phyloP scores from a whole-genome alignment of 30 jellyfish, hydroid and myxozoan genomes.

The Hydra vulgaris region DNA sequence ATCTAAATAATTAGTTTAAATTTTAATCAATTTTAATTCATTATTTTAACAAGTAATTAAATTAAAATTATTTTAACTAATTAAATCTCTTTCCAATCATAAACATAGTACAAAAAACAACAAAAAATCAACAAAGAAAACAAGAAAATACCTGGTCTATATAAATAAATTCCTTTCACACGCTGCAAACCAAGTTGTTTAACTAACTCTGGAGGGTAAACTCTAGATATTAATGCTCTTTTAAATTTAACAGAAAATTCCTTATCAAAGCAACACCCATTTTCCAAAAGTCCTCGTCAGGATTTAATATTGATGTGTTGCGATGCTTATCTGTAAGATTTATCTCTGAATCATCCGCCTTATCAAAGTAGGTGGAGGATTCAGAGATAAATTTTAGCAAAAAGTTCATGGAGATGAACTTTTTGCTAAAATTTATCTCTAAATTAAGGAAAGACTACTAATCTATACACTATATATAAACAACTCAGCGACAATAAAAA shows the following conservation, averaged over 20 bases:
- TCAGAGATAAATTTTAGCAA: conserved; percentile 23
- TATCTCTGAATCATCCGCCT: conserved; percentile 49
- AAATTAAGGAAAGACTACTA: conserved; percentile 62
- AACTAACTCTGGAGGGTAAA: conserved; percentile 97
- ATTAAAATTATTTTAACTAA: too few species aligned
- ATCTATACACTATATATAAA: conserved; percentile 52
- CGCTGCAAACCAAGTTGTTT: conserved; percentile 94
- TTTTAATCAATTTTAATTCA: too few species aligned
- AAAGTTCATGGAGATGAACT: not conserved
- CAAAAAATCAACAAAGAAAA: not conserved
- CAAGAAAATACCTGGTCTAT: conserved; percentile 72
- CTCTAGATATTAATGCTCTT: conserved; percentile 97
- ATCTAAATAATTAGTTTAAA: too few species aligned
- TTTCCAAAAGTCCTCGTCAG: conserved; percentile 92
- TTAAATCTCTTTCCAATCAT: too few species aligned
- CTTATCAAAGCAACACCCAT: conserved; percentile 98
- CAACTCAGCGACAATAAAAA: too few species aligned
- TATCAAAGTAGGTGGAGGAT: conserved; percentile 56
- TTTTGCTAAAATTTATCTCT: conserved; percentile 5
- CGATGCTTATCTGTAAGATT: conserved; percentile 67
- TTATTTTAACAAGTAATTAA: too few species aligned
- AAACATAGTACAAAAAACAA: too few species aligned
- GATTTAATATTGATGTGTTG: conserved; percentile 69
- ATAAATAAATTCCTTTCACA: conserved; percentile 84
- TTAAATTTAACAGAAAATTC: conserved; percentile 88